Base-by-base conservation (phyloP, 2,888 invertebrate species). In the Cheilosia variabilis region DNA sequence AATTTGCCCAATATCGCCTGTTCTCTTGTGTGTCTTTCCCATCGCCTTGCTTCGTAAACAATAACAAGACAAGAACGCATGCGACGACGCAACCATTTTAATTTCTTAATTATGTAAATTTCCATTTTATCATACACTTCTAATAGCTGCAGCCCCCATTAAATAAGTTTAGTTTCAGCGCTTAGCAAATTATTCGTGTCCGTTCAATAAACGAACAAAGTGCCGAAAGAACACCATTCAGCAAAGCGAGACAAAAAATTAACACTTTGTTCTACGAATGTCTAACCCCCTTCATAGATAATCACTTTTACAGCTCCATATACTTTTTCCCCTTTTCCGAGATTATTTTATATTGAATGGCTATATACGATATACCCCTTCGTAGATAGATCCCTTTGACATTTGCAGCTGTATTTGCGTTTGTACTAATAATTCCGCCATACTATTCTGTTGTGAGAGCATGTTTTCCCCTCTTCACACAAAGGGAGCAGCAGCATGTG, bases 121-220 rank as follows among this genome's bases (percentile, higher is more conserved):
- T 57, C 3, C 34, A 24, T 34, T 7, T 4, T 19, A 15, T 17
- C 19, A n/a, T 45, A 2, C 3, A 13, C 27, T 53, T 43, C 15
- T 71, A 53, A 43, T 22, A 62, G 15, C 19, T 19, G 19, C 19
- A 19, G 19, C 13, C 27, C 1, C 19, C 24, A 62, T 22, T 4
- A 37, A 45, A 57, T 34, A 34, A 50, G 7, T 52, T 24, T 31
- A 53, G 10, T 10, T 34, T 34, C 10, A 34, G 34, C 34, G 13
- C 13, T 13, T 4, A 13, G 53, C 53, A 41, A 55, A 43, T 41
- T 53, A 66, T 65, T 24, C 24, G n/a, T 47, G 6, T 10, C 17
- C n/a, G 37, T 55, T 43, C n/a, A 43, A 53, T 19, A 68, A 68
- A 31, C 43, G 43, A 55, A 68, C 68, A 68, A 55, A 68, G 65